Conservation (phyloP, 1,140 invertebrate species). For the Pseudomyrmex flavicornis region DNA sequence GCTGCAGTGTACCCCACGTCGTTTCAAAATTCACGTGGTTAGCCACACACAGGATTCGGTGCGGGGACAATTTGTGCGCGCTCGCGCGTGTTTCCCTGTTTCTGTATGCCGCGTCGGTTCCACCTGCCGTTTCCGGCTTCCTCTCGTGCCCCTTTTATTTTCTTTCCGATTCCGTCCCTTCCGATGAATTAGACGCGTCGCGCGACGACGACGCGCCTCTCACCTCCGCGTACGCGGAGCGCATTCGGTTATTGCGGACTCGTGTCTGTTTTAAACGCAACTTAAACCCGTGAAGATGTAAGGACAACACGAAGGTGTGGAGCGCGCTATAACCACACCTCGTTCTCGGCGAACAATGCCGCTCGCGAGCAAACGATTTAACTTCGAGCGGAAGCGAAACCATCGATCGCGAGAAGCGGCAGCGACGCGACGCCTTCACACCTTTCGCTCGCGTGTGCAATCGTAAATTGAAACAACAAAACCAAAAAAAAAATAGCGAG, state of each 20-base stretch:
- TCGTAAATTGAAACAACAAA: not conserved
- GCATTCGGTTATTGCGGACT: conserved; percentile 4
- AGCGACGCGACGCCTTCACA: too few relatives aligned
- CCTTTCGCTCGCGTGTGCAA: not conserved
- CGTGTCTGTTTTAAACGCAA: not conserved
- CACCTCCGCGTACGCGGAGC: conserved; percentile 9
- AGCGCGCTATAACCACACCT: conserved; percentile 18
- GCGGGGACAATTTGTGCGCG: conserved; percentile 31
- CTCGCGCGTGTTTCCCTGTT: conserved; percentile 72
- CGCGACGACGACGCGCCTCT: not conserved
- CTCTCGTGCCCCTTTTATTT: conserved; percentile 61
- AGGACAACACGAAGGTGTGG: not conserved
- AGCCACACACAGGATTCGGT: conserved; percentile 27
- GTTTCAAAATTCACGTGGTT: not conserved
- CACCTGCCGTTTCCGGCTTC: conserved; percentile 74
- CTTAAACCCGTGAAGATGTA: not conserved
- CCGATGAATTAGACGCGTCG: conserved; percentile 20
- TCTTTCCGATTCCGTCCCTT: conserved; percentile 12
- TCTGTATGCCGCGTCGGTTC: conserved; percentile 50
- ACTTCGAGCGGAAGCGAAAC: conserved; percentile 14
- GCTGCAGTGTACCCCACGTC: too few relatives aligned
- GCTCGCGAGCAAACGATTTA: conserved; percentile 8
- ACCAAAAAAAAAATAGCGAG: not conserved
- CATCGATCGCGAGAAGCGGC: not conserved
- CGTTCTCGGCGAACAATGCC: conserved; percentile 21